Evolutionary conservation across 2,113 vertebrate genomes (phyloP), one percentile per base, ranked within the genome.

Genomic region (Myodes glareolus): DNA sequence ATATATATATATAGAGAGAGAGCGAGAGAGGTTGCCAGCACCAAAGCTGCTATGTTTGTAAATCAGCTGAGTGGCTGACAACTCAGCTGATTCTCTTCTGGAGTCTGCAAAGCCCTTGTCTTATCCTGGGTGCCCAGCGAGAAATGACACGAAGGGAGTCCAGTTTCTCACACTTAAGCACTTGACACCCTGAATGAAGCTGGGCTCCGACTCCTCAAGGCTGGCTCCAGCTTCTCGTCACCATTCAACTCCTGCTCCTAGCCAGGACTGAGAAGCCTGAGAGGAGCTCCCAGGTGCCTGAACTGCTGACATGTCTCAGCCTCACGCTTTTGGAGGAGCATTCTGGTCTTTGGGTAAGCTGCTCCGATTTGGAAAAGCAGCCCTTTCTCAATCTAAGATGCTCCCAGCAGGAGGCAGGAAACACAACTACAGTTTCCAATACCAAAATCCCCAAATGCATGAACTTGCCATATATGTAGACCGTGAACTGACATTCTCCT

Each of bases 141-240:
- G 87, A 80, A 78, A 58, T 76, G 92, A 80, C 88, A 58, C 50
- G 0, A 10, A 33, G 63, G 1, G 12, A 33, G 63, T 97, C 88
- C 55, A 61, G 91, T 97, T 97, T 96, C 95, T 95, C 39, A 9
- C 91, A 89, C 92, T n/a, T n/a, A 29, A 91, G 11, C 72, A 94
- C 61, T 67, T 36, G 92, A 97, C 47, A 92, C 50, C 75, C 73
- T 77, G 72, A 88, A 81, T 73, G 86, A 86, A 81, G 68, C 47
- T 8, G 75, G 55, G 63, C 63, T 65, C 31, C 23, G 78, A 68
- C 8, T 52, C 36, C 19, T 72, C 45, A 11, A 14, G 80, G 13
- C 88, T 65, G 58, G 42, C 88, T 75, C 50, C 27, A 67, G 88
- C 45, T 55, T 72, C 67, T 23, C 36, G 81, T 50, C 61, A 75